phyloP scores from a whole-genome alignment of 2,113 vertebrate genomes.

The Carettochelys insculpta region DNA sequence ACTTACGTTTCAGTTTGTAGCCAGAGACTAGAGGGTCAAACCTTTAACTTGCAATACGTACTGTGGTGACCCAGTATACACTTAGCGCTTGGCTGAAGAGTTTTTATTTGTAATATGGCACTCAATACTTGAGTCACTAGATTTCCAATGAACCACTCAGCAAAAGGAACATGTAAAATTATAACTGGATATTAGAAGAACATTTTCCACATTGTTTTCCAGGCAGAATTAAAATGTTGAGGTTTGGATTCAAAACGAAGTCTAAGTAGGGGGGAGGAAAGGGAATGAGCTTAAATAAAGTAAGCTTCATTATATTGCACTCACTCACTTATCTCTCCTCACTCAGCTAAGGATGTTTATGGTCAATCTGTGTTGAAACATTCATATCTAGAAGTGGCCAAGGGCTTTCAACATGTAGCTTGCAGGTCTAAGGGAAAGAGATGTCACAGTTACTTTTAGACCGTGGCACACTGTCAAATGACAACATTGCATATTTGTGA shows the following conservation, averaged over 20 bases:
- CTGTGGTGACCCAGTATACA: not conserved
- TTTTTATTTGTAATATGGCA: not conserved
- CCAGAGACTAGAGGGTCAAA: not conserved
- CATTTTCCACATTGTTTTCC: not conserved
- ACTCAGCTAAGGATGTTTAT: not conserved
- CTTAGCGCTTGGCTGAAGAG: not conserved
- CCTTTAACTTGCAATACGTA: not conserved
- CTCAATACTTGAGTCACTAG: not conserved
- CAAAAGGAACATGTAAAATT: not conserved
- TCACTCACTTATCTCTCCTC: not conserved
- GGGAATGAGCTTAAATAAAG: not conserved
- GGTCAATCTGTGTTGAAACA: not conserved
- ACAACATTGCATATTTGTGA: not conserved
- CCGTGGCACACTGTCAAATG: not conserved
- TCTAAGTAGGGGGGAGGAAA: not conserved
- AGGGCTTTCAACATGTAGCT: rapidly evolving
- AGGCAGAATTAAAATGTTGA: not conserved
- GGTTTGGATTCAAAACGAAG: not conserved
- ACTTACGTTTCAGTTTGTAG: not conserved
- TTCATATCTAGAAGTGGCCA: too few species aligned
- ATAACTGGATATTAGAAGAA: not conserved
- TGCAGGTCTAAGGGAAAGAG: not conserved
- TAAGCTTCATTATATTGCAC: not conserved
- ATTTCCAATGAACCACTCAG: not conserved
- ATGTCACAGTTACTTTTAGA: not conserved